Evolutionary conservation across 2,113 vertebrate species (phyloP), one percentile per base, ranked within the genome.

Genomic region (Perca schrenkii): DNA sequence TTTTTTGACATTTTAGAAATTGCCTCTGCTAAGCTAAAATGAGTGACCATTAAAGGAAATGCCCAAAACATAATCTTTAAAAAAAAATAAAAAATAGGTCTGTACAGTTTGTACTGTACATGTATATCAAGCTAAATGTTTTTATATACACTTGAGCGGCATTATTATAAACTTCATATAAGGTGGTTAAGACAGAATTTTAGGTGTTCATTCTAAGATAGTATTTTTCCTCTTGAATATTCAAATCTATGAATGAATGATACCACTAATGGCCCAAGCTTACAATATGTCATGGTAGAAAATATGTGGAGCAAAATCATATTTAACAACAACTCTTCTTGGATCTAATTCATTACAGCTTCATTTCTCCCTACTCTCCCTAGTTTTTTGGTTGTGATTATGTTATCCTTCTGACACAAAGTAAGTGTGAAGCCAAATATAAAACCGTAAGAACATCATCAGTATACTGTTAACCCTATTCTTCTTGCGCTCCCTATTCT

Each of bases 351-450:
- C 22, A 54, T 65, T 65, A 28, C 1, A 11, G 10, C n/a, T 43
- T 54, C 49, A 54, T 78, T 63, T 66, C 34, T 76, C 40, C 72
- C 25, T 13, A 22, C 54, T 25, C 15, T 31, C 56, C n/a, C n/a
- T n/a, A 54, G 58, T 8, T 22, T 34, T 81, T 60, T 8, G 4
- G 52, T 21, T 61, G 62, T 67, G 58, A 67, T 69, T 77, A 56
- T 43, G 54, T 77, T 53, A 34, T 74, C 70, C 43, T 52, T 49
- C 70, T 40, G 52, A 50, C 71, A 86, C 40, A 21, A 74, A 62
- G 21, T 14, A 14, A 25, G 61, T 70, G 71, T 69, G 46, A 74
- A 63, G n/a, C 64, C 64, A 61, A 74, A 72, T 63, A 65, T 53
- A 77, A 82, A 75, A 63, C 40, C 11, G 53, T 34, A 36, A 70